phyloP scores from a whole-genome alignment of 2,113 vertebrate genomes.

The Gavia stellata region DNA sequence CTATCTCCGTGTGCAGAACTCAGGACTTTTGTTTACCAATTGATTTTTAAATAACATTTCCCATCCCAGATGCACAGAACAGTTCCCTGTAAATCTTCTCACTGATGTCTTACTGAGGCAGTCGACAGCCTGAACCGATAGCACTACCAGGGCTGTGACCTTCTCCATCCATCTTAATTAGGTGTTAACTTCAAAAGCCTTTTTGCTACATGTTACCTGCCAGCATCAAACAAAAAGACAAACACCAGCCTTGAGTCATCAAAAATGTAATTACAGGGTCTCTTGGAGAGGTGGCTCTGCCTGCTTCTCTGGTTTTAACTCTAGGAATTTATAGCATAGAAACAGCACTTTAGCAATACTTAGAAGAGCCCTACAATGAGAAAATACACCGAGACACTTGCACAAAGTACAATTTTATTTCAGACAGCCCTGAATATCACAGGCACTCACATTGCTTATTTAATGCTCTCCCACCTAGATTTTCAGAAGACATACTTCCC shows the following conservation, averaged over 20 bases:
- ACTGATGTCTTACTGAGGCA: constrained; percentile 1
- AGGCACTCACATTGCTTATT: not conserved
- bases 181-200: constrained; percentile 32
- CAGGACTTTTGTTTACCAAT: not conserved
- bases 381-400: not conserved
- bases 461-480: not conserved
- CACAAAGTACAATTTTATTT: not conserved
- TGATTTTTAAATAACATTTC: constrained; percentile 58
- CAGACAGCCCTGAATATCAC: not conserved
- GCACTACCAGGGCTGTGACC: not conserved
- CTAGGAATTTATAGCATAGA: constrained; percentile 24
- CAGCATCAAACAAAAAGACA: constrained; percentile 62
- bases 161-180: constrained; percentile 62
- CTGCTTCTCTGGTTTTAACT: constrained; percentile 12
- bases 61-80: not conserved
- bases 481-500: not conserved
- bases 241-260: constrained; percentile 56
- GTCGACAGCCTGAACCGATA: not conserved
- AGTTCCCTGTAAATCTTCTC: constrained; percentile 27
- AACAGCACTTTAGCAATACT: not conserved
- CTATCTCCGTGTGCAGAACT: not conserved
- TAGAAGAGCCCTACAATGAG: not conserved
- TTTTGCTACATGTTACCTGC: constrained; percentile 24
- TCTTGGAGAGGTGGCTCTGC: constrained; percentile 35
- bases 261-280: constrained; percentile 62